These are phyloP conservation scores for Oryzias woworae DNA, from an alignment of 2,113 vertebrate genomes.

Conservation along the genomic window DNA sequence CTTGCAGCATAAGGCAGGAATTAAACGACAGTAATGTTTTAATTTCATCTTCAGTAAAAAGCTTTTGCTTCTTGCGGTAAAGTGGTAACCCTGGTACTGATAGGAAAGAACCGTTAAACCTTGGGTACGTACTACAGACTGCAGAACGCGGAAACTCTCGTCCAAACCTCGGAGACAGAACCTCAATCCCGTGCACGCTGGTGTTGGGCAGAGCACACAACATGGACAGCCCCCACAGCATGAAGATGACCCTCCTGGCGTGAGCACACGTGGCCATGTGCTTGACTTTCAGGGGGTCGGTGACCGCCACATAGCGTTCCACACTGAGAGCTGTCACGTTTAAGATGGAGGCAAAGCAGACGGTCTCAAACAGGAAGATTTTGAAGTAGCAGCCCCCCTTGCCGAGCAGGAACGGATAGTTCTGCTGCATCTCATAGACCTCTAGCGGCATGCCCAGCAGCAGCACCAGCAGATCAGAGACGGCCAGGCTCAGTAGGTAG, in stretches of 20 bases:
- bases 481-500: constrained; percentile 76
- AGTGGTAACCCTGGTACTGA: too few relatives aligned
- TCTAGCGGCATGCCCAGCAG: constrained; percentile 76
- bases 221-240: constrained; percentile 71
- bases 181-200: constrained; percentile 65
- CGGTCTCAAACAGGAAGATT: constrained; percentile 76
- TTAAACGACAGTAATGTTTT: too few relatives aligned
- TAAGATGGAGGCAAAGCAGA: constrained; percentile 78
- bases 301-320: constrained; percentile 74
- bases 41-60: too few relatives aligned
- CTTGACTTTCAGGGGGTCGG: constrained; percentile 75
- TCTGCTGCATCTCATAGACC: constrained; percentile 75
- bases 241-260: constrained; percentile 68
- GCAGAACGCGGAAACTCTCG: constrained; percentile 65
- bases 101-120: not conserved
- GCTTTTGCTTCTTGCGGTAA: too few relatives aligned
- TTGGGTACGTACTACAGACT: constrained; percentile 57
- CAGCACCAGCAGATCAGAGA: constrained; percentile 76
- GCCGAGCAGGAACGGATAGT: constrained; percentile 75
- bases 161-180: constrained; percentile 50
- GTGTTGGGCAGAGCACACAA: constrained; percentile 76
- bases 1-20: too few relatives aligned
- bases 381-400: constrained; percentile 75
- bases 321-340: constrained; percentile 75
- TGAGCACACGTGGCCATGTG: constrained; percentile 63